Conservation (phyloP, 1,140 invertebrate species). For the Camponotus floridanus region DNA sequence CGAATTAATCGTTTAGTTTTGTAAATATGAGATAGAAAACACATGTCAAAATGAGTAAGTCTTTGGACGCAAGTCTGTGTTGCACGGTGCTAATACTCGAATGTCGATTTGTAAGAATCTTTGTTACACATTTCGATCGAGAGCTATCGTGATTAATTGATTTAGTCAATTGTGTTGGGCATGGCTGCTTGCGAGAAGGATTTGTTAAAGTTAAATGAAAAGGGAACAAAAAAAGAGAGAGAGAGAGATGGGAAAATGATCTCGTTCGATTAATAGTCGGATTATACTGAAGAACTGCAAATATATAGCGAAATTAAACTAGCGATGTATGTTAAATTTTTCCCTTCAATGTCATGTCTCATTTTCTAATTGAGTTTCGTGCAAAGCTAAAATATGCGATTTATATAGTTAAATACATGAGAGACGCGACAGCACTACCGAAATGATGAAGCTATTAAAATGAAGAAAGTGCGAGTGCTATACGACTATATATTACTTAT, state of each 20-base stretch:
- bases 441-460: not conserved
- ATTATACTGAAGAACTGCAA: not conserved
- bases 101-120: conserved; percentile 29
- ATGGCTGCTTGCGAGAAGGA: conserved; percentile 5
- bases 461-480: not conserved
- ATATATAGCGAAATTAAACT: conserved; percentile 23
- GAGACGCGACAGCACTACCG: not conserved
- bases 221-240: not conserved
- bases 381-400: not conserved
- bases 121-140: not conserved
- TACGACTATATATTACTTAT: not conserved
- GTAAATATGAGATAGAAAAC: not conserved
- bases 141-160: conserved; percentile 12
- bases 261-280: not conserved
- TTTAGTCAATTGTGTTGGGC: conserved; percentile 11
- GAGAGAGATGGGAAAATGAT: not conserved
- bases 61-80: not conserved
- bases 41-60: not conserved
- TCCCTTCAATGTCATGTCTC: not conserved
- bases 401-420: conserved; percentile 12
- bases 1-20: conserved; percentile 11
- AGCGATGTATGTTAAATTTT: not conserved
- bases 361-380: conserved; percentile 14
- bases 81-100: conserved; percentile 39
- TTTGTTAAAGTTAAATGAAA: conserved; percentile 45